Evolutionary conservation across 2,113 vertebrate species (phyloP).

Genomic region (Oenanthe oenanthe): DNA sequence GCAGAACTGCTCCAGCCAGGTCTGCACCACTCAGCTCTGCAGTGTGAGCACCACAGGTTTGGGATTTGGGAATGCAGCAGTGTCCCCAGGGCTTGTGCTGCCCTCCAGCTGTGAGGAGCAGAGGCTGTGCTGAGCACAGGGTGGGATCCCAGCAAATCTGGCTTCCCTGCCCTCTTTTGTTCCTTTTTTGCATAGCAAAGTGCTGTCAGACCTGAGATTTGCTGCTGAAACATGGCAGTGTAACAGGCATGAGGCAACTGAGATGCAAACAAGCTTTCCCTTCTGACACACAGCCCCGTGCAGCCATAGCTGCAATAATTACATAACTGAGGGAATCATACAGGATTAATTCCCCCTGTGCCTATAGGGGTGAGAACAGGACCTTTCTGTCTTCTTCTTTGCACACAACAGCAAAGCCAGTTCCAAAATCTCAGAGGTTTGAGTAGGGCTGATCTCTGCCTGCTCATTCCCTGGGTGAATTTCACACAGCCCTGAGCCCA

Average conservation of each 20-base stretch:
- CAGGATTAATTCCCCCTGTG: not conserved
- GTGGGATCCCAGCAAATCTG: not conserved
- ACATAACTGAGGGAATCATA: not conserved
- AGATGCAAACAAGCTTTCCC: not conserved
- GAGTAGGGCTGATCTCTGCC: not conserved
- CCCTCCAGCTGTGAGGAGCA: not conserved
- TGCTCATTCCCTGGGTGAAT: not conserved
- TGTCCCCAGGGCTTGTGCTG: not conserved
- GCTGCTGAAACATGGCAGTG: not conserved
- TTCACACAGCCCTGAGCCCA: not conserved
- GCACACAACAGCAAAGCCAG: not conserved
- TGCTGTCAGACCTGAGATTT: not conserved
- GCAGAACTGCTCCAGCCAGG: not conserved
- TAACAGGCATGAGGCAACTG: not conserved
- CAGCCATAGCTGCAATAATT: not conserved
- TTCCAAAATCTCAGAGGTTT: not conserved
- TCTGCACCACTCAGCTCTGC: not conserved
- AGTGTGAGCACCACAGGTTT: fast-evolving
- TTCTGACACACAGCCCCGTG: not conserved
- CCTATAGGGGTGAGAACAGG: not conserved
- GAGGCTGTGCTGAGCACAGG: not conserved
- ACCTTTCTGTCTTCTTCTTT: not conserved
- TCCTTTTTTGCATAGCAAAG: not conserved
- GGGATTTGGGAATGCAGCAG: not conserved
- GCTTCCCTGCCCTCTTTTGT: not conserved